Conservation (phyloP, 2,888 invertebrate species). For the Crioceris asparagi region DNA sequence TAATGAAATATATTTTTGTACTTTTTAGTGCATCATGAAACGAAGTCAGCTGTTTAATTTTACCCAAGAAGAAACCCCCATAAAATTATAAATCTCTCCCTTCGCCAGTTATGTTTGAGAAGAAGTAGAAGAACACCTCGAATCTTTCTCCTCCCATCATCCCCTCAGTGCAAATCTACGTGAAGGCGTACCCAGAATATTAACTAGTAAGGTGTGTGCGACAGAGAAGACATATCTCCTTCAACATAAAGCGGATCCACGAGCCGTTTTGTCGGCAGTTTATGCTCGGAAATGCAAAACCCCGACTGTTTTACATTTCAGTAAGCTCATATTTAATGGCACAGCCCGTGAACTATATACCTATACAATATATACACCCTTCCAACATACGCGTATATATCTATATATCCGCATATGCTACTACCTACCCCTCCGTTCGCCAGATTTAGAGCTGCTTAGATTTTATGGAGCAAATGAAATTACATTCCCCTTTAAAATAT, state of each 20-base stretch:
- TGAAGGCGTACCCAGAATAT: constrained; percentile 26
- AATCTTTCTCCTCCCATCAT: neutral
- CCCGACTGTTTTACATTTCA: constrained; percentile 43
- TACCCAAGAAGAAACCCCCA: too few relatives aligned
- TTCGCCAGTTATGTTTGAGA: too few relatives aligned
- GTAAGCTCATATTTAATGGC: constrained; percentile 43
- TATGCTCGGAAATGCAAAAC: constrained; percentile 42
- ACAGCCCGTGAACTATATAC: constrained; percentile 38
- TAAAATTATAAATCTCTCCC: too few relatives aligned
- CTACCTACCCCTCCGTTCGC: constrained; percentile 33
- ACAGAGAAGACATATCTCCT: constrained; percentile 28
- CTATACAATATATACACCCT: constrained; percentile 8
- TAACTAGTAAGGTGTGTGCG: constrained; percentile 32
- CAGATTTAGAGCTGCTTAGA: constrained; percentile 41
- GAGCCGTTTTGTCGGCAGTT: constrained; percentile 41
- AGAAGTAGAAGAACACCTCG: too few relatives aligned
- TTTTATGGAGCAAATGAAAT: constrained; percentile 44
- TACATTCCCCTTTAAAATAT: constrained; percentile 43
- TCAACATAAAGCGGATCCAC: constrained; percentile 39
- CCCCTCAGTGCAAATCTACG: neutral
- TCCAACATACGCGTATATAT: neutral
- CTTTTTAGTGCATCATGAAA: too few relatives aligned
- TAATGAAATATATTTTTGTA: too few relatives aligned
- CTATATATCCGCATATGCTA: constrained; percentile 30
- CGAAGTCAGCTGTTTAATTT: too few relatives aligned